Evolutionary conservation across 2,113 vertebrate species (phyloP), one percentile per base, ranked within the genome.

Genomic region (Phylloscopus trochilus): DNA sequence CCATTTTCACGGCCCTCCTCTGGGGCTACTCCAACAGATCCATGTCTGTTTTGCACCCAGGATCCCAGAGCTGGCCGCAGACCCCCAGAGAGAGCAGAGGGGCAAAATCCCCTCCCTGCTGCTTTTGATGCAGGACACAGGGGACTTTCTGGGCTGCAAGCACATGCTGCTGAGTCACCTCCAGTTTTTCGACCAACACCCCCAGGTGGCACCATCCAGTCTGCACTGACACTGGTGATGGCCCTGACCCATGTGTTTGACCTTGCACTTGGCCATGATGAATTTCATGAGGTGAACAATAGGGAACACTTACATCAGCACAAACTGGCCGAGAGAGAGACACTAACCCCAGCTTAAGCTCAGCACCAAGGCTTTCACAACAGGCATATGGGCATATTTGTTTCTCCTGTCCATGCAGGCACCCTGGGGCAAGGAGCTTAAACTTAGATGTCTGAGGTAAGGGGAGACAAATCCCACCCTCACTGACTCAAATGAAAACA

Each of bases 381-480:
- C 58, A 75, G 41, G 33, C 51, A 31, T 15, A 37, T 22, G 24
- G 62, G 77, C 67, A 92, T 94, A 73, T 94, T 94, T 94, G 94
- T 91, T 89, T 64, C 69, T 41, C 41, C 58, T 64, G 44, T 64
- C 53, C 62, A n/a, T 10, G 31, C 12, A 73, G 58, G 90, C 89
- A 86, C 64, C 90, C 88, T 31, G 86, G 83, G 63, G 86, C 89
- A 81, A 87, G 55, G 91, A 96, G 73, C 91, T 96, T 95, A 97
- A 95, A 94, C 55, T 72, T 66, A 89, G 76, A 96, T 75, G 76
- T 93, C 7, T 94, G 89, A 94, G 78, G 94, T 92, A 94, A 97
- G 89, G 52, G 44, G 76, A 97, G 55, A 96, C 3, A 9, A 96
- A 94, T 92, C 92, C 72, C 93, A 93, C 55, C 76, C 86, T 93